Base-by-base conservation (phyloP, 2,113 vertebrate genomes). In the Leucoraja erinaceus region DNA sequence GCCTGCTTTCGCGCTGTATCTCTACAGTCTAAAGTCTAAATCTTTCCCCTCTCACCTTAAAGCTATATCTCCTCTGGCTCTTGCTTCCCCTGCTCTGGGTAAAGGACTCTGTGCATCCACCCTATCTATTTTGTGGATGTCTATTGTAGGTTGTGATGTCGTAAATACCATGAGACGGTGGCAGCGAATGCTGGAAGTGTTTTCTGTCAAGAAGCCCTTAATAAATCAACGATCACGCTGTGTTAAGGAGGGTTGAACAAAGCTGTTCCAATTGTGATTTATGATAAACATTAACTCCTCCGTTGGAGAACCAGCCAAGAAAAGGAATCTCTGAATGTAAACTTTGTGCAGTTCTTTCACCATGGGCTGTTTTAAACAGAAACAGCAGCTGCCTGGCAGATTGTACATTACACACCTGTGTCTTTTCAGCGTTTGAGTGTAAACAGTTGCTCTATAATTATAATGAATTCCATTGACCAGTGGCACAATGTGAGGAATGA, bases 361-460 rank as follows among this genome's bases (percentile, higher is more conserved):
- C 86, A 63, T 33, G 88, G 20, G 88, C 14, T 47, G 22, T 54
- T 91, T 72, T 11, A 74, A 72, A 70, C 68, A 70, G 66, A 25
- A 47, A 25, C 47, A 5, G 90, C 90, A 91, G 90, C 90, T 70
- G 90, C 33, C 10, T 7, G 20, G 22, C 18, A 47, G 31, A 90
- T 0, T 74, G 90, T 54, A 22, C 9, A 91, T 5, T 72, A 20
- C 68, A 22, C 68, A 91, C 90, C 90, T 91, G 90, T 72, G 90
- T 33, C 68, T 91, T 70, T 91, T 91, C 90, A 72, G 68, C 47
- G 22, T 54, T 91, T 3, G 66, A 47, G 63, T 70, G 88, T 66
- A 70, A 90, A 90, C 66, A 90, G 88, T 70, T 91, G 33, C 68
- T 74, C 33, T 74, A 68, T 91, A 91, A 91, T 91, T 91, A 91